Base-by-base conservation (phyloP, 2,113 vertebrate species). In the Ramphastos sulfuratus region DNA sequence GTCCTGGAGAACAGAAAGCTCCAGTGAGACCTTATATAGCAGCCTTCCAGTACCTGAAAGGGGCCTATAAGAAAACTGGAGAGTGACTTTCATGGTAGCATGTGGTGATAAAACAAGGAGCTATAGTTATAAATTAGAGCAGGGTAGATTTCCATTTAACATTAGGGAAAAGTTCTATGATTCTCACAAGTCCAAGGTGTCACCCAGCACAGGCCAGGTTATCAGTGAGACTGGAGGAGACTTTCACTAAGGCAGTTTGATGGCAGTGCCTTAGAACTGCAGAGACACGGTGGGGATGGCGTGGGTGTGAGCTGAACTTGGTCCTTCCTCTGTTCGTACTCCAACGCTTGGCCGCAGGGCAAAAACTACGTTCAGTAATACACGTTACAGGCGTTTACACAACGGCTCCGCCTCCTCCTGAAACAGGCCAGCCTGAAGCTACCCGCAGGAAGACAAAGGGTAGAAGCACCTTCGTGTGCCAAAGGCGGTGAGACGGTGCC, bases 181-280 rank as follows among this genome's bases (percentile, higher is more conserved):
- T 23, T 50, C 48, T 67, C 27, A 2, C 23, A 9, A 1, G 9
- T 10, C 50, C 10, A 6, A 0, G 5, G 64, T 37, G 74, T 31
- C 56, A 14, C 24, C 10, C 52, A 6, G 58, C 35, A 9, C 21
- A 6, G 21, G 64, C 25, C 6, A 7, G 18, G 39, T 28, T 52
- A 35, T 4, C 10, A 3, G 4, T 3, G 25, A 19, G 24, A 5
- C 19, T 33, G 48, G 2, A 17, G n/a, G 42, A 12, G 10, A 4
- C 33, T 54, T 44, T 4, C 4, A 7, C 8, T 0, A 20, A 1
- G 42, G 20, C 28, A 6, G 6, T 16, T 27, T 37, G 15, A 7
- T 2, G 24, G 10, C 25, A 30, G 19, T 42, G 25, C 39, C 7
- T 7, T 7, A 60, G 35, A 33, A 5, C 48, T 8, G 28, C 65